These are phyloP conservation scores for Salvelinus sp. DNA, from an alignment of 2,113 vertebrate species.

Conservation along the genomic window DNA sequence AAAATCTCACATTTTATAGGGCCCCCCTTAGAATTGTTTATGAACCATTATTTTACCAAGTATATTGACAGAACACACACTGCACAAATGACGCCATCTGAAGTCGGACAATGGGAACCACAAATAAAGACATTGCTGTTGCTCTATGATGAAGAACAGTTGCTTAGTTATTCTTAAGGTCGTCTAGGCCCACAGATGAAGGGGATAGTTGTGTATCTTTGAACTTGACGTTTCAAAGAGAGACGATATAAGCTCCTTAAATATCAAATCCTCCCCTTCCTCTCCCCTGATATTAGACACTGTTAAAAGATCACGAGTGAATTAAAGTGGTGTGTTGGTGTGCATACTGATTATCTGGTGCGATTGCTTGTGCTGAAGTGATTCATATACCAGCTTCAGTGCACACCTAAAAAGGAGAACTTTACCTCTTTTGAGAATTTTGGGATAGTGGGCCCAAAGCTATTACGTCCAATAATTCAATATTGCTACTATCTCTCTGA, in stretches of 20 bases:
- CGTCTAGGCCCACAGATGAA: slow-evolving; percentile 73
- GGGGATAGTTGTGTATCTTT: slow-evolving; percentile 68
- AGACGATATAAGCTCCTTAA: slow-evolving; percentile 70
- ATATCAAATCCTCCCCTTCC: slow-evolving; percentile 68
- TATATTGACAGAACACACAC: too few relatives aligned
- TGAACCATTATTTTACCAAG: too few relatives aligned
- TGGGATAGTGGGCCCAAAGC: neutral
- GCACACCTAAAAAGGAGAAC: neutral
- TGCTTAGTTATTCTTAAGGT: slow-evolving; percentile 52
- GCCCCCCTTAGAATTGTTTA: too few relatives aligned
- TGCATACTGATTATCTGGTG: slow-evolving; percentile 1
- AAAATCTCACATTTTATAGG: too few relatives aligned
- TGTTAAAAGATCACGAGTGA: slow-evolving; percentile 73
- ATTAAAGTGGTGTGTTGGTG: slow-evolving; percentile 48
- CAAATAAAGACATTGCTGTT: slow-evolving; percentile 22
- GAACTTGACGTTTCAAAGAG: slow-evolving; percentile 73
- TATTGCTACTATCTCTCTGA: neutral
- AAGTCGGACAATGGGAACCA: neutral
- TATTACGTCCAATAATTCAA: neutral
- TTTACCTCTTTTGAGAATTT: neutral
- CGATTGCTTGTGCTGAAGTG: neutral
- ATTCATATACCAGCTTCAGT: neutral
- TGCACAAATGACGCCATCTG: too few relatives aligned
- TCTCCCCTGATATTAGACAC: slow-evolving; percentile 60
- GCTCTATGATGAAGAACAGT: slow-evolving; percentile 23